These are phyloP conservation scores for Heliconius eleuchia DNA, from an alignment of 1,140 invertebrate genomes.

Conservation along the genomic window DNA sequence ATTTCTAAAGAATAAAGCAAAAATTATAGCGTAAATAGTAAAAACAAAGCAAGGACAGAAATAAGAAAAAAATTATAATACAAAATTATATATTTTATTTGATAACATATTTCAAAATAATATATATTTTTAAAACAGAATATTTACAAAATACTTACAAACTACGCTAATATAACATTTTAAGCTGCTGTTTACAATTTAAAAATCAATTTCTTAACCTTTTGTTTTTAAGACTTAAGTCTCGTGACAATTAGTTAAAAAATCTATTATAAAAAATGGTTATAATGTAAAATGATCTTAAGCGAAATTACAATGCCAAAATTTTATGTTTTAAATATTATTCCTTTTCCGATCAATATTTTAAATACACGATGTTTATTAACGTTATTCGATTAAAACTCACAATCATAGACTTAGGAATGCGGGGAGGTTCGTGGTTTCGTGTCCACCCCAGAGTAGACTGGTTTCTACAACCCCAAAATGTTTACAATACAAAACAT, in stretches of 20 bases:
- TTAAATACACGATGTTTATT: too few relatives aligned
- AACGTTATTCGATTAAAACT: too few relatives aligned
- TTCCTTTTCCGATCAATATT: too few relatives aligned
- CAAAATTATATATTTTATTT: constrained; percentile 10
- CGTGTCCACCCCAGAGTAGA: too few relatives aligned
- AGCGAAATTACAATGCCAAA: too few relatives aligned
- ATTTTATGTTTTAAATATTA: too few relatives aligned
- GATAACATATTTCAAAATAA: not conserved
- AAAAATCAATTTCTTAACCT: not conserved
- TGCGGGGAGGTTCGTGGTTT: too few relatives aligned
- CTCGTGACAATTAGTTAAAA: not conserved
- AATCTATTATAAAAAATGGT: too few relatives aligned
- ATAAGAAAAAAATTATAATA: constrained; percentile 1
- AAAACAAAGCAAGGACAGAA: not conserved
- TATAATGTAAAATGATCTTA: too few relatives aligned
- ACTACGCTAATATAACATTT: not conserved
- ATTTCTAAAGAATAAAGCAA: not conserved
- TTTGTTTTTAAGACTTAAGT: not conserved
- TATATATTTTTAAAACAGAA: not conserved
- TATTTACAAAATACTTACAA: constrained; percentile 1
- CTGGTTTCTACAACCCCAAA: too few relatives aligned
- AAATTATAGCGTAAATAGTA: not conserved
- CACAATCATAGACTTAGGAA: too few relatives aligned
- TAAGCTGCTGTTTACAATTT: not conserved
- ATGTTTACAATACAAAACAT: too few relatives aligned